Evolutionary conservation across 2,888 invertebrate genomes (phyloP).

Genomic region (Clanis bilineata): DNA sequence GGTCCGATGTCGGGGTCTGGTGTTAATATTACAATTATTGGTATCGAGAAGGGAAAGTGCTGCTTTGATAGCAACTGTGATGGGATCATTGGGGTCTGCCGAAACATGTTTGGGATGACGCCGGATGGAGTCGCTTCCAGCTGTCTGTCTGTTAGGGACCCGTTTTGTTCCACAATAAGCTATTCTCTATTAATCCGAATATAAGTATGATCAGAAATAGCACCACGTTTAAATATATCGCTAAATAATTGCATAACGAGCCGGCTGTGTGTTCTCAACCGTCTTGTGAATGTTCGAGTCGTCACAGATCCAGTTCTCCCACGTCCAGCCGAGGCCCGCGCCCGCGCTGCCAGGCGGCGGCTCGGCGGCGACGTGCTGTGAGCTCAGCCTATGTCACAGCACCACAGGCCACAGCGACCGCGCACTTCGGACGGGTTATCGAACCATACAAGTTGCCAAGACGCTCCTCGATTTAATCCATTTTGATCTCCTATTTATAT

Average conservation of each 20-base stretch:
- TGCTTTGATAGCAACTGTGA: too few relatives aligned
- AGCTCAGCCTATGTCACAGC: too few relatives aligned
- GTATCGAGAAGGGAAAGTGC: too few relatives aligned
- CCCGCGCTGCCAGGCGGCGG: constrained; percentile 46
- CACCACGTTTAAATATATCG: constrained; percentile 54
- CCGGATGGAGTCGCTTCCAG: too few relatives aligned
- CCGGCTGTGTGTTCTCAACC: constrained; percentile 39
- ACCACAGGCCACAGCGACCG: too few relatives aligned
- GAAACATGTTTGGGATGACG: too few relatives aligned
- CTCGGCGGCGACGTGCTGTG: constrained; percentile 39
- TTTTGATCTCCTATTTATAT: constrained; percentile 44
- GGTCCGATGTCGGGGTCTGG: too few relatives aligned
- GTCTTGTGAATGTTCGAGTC: constrained; percentile 48
- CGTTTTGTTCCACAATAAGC: constrained; percentile 2
- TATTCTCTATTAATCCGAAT: constrained; percentile 19
- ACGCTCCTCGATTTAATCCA: constrained; percentile 41
- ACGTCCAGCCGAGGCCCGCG: constrained; percentile 54
- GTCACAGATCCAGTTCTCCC: constrained; percentile 73
- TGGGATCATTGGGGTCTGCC: too few relatives aligned
- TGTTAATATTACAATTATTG: too few relatives aligned
- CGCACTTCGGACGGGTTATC: constrained; percentile 63
- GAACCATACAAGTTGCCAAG: constrained; percentile 46
- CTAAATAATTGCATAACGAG: constrained; percentile 53
- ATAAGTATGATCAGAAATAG: constrained; percentile 57
- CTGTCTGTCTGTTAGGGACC: neutral